Percentiles rank a stretch among this genome's conserved stretches.
These are phyloP conservation scores for Phyllostomus hastatus DNA, from an alignment of 2,113 vertebrate genomes.

Conservation along the genomic window DNA sequence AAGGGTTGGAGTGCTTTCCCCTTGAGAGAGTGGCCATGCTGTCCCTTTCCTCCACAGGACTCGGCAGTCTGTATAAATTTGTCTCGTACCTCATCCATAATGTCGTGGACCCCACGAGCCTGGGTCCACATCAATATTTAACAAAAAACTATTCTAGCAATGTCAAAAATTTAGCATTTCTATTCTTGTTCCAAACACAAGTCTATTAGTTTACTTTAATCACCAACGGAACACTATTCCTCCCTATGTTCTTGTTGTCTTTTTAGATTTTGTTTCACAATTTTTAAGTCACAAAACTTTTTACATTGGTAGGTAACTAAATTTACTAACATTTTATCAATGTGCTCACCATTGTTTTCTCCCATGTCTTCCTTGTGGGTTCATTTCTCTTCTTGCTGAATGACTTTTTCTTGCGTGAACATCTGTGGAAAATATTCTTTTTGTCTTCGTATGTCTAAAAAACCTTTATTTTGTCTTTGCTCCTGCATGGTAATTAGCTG, in stretches of 20 bases:
- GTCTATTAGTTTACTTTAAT: not conserved
- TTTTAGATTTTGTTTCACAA: not conserved
- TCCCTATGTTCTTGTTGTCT: not conserved
- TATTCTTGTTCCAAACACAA: not conserved
- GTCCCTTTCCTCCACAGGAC: no score
- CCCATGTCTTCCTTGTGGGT: not conserved
- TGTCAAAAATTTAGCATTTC: not conserved
- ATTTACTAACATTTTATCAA: not conserved
- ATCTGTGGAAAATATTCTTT: conserved; percentile 26
- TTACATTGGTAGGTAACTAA: conserved; percentile 2
- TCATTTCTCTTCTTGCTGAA: conserved; percentile 39
- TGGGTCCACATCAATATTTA: not conserved
- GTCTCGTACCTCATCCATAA: no score
- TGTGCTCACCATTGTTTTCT: not conserved
- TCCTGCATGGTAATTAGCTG: not conserved
- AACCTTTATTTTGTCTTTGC: conserved; percentile 28
- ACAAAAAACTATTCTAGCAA: not conserved
- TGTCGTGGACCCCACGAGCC: no score
- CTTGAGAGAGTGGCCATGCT: no score
- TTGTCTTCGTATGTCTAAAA: conserved; percentile 39
- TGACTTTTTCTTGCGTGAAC: conserved; percentile 18
- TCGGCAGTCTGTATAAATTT: no score
- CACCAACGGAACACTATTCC: not conserved
- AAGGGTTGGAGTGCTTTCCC: no score
- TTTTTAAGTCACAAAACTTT: not conserved